Percentiles rank a stretch among this genome's conserved stretches.
phyloP scores from a whole-genome alignment of 2,113 vertebrate species.

The Chaenocephalus aceratus region DNA sequence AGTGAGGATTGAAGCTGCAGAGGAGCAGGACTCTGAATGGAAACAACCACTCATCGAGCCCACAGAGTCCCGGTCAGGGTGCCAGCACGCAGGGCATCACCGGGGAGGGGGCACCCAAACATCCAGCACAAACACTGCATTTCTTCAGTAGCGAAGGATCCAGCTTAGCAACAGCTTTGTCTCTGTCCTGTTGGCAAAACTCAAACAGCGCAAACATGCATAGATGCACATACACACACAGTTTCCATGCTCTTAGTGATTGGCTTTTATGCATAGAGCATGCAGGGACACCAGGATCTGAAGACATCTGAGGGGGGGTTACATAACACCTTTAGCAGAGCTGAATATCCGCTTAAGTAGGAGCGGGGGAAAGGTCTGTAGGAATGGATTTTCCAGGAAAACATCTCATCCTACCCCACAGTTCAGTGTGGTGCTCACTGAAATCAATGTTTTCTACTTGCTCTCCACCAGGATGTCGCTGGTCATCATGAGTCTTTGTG shows the following conservation, averaged over 20 bases:
- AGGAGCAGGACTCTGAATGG: background rate
- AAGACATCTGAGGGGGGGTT: conserved; percentile 82
- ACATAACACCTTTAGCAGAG: conserved; percentile 75
- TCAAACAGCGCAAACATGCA: conserved; percentile 75
- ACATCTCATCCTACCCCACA: background rate
- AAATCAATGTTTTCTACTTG: background rate
- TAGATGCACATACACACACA: conserved; percentile 33
- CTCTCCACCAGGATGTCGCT: background rate
- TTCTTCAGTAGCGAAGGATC: conserved; percentile 85
- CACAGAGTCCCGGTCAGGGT: conserved; percentile 56
- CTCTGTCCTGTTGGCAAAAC: conserved; percentile 69
- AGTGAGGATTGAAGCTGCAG: background rate
- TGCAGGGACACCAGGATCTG: conserved; percentile 79
- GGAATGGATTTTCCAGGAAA: conserved; percentile 18
- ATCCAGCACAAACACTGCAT: conserved; percentile 86
- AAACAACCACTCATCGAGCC: conserved; percentile 10
- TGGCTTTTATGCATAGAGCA: conserved; percentile 87
- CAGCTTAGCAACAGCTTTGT: conserved; percentile 99
- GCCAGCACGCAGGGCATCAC: conserved; percentile 62
- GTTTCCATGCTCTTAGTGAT: conserved; percentile 34
- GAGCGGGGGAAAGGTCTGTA: background rate
- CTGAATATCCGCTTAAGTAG: conserved; percentile 57
- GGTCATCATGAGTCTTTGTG: background rate
- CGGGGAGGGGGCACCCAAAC: conserved; percentile 73
- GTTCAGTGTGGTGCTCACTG: background rate